Base-by-base conservation (phyloP, 2,113 vertebrate genomes). In the Osmerus eperlanus region DNA sequence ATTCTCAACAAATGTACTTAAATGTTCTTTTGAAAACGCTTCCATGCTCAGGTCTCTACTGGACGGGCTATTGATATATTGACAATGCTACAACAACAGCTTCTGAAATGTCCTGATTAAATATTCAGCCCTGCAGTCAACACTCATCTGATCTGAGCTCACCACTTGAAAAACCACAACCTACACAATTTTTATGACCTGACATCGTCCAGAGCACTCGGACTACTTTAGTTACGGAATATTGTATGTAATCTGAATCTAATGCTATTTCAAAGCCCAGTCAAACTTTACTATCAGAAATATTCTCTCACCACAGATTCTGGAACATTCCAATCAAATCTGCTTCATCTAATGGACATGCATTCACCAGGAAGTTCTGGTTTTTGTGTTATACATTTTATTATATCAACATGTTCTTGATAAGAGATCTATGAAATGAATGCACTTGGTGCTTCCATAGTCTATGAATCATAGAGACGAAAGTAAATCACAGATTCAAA, bases 1-100 rank as follows among this genome's bases (percentile, higher is more conserved):
- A 91, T 90, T 91, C 87, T 90, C 87, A 84, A 89, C 91, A 92
- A 92, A 92, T 86, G 91, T 87, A 89, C 86, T 92, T 91, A 90
- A 91, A 91, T 89, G 88, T 85, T 87, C 83, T 89, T 90, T 91
- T 90, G 88, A 92, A 92, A 91, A 90, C 80, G 87, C 89, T 89
- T 90, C 87, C 87, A 87, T 79, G 81, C 77, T 85, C 84, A 77
- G 77, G 82, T 86, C 89, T 86, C 83, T 85, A 89, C 82, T 88
- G 82, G 84, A 84, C 86, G 18, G 88, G 84, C 82, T 91, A 93
- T 93, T 90, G 92, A 93, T 87, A 74, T 92, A 93, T 93, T 87
- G 92, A 93, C 88, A 85, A 80, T 81, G 81, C 89, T 89, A 89
- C 90, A 92, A 89, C 90, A 92, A 92, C 85, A 83, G 85, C 88